Percentiles rank a stretch among this genome's conserved stretches.
Conservation (phyloP, 2,797 vertebrate genomes). For the Malurus leucopterus region DNA sequence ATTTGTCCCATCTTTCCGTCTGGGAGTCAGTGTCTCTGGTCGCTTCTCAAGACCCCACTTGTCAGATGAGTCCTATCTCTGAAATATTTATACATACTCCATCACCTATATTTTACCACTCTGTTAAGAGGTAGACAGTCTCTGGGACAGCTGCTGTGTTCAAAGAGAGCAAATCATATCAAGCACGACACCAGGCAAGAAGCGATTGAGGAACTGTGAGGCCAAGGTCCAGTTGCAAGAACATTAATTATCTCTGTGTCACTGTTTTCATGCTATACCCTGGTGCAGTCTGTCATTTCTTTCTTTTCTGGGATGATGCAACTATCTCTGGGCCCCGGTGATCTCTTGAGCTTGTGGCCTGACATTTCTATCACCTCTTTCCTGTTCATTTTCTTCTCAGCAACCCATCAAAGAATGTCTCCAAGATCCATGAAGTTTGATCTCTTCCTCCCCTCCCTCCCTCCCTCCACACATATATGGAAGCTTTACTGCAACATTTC, state of each 20-base stretch:
- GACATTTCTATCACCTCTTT: slow-evolving; percentile 32
- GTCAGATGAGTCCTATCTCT: slow-evolving; percentile 12
- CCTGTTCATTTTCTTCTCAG: not conserved
- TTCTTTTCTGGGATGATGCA: slow-evolving; percentile 15
- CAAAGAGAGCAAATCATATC: slow-evolving; percentile 14
- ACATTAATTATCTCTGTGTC: slow-evolving; percentile 42
- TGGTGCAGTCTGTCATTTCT: slow-evolving; percentile 2
- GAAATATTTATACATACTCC: slow-evolving; percentile 27
- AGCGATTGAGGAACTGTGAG: not conserved
- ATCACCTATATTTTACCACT: slow-evolving; percentile 37
- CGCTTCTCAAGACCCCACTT: slow-evolving; percentile 8
- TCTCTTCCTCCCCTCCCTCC: not conserved
- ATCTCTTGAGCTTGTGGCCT: slow-evolving; percentile 12
- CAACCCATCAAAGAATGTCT: not conserved
- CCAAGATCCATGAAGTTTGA: not conserved
- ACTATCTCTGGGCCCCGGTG: not conserved
- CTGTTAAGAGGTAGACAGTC: not conserved
- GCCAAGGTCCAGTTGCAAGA: slow-evolving; percentile 45
- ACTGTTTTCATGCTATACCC: not conserved
- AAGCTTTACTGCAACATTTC: not conserved
- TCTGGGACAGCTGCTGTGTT: slow-evolving; percentile 4
- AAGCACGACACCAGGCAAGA: not conserved
- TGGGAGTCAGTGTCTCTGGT: not conserved
- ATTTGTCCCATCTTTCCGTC: not conserved
- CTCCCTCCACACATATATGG: not conserved